Evolutionary conservation across 2,797 vertebrate genomes (phyloP).

Genomic region (Microhierax caerulescens): DNA sequence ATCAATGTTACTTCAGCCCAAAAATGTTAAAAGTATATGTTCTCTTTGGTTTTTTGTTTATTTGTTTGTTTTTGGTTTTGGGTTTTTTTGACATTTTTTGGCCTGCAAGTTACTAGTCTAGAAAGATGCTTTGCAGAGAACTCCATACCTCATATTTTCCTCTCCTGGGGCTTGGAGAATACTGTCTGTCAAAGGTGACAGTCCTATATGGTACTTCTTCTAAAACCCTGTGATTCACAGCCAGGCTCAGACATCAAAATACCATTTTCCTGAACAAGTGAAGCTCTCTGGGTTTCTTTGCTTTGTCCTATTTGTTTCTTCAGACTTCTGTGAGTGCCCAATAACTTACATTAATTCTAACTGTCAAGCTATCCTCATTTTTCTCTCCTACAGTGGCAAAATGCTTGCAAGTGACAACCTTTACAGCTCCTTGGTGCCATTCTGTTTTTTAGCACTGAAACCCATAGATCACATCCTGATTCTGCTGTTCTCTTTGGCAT

Average conservation of each 20-base stretch:
- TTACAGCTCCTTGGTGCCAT: neutral
- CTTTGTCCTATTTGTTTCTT: neutral
- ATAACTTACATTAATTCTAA: neutral
- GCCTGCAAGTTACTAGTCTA: neutral
- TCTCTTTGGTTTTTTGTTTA: neutral
- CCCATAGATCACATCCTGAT: neutral
- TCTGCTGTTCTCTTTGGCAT: neutral
- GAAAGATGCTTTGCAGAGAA: neutral
- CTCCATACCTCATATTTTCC: neutral
- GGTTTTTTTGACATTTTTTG: neutral
- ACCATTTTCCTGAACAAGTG: neutral
- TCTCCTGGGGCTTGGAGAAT: neutral
- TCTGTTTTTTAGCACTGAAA: neutral
- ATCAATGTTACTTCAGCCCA: neutral
- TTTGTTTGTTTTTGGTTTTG: too few relatives aligned
- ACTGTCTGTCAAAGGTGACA: neutral
- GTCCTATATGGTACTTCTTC: neutral
- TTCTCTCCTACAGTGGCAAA: neutral
- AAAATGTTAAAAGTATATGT: neutral
- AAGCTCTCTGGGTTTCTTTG: neutral
- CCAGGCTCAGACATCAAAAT: neutral
- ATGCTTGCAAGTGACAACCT: neutral
- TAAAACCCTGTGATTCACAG: neutral
- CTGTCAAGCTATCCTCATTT: neutral
- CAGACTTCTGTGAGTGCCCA: neutral